phyloP scores from a whole-genome alignment of 1,140 invertebrate species.

The Agraylea sexmaculata region DNA sequence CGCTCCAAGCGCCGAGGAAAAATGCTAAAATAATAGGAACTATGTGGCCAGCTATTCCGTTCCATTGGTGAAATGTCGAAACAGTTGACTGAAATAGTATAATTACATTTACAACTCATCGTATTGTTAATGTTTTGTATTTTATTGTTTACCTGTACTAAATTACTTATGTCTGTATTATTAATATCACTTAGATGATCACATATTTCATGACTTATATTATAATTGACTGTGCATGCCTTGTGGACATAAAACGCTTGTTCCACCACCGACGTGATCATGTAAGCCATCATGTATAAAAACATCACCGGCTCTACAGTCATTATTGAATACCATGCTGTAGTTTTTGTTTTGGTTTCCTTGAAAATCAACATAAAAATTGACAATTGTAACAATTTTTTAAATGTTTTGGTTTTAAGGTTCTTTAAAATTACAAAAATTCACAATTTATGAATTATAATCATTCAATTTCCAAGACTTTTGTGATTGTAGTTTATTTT shows the following conservation, averaged over 20 bases:
- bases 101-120: not conserved
- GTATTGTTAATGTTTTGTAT: too few relatives aligned
- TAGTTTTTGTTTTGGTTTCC: too few relatives aligned
- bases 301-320: slow-evolving; percentile 67
- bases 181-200: slow-evolving; percentile 41
- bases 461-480: too few relatives aligned
- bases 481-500: too few relatives aligned
- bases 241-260: slow-evolving; percentile 62
- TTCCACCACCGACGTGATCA: slow-evolving; percentile 65
- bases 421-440: too few relatives aligned
- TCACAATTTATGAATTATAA: too few relatives aligned
- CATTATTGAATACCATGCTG: too few relatives aligned
- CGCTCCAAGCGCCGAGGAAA: slow-evolving; percentile 66
- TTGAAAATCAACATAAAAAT: too few relatives aligned
- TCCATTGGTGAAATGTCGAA: slow-evolving; percentile 61
- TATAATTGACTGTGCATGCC: slow-evolving; percentile 57
- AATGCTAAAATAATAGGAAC: slow-evolving; percentile 61
- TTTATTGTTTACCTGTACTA: slow-evolving; percentile 58
- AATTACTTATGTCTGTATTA: slow-evolving; percentile 42
- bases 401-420: too few relatives aligned
- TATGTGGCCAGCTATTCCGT: slow-evolving; percentile 54
- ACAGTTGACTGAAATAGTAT: slow-evolving; percentile 45
- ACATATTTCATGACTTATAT: slow-evolving; percentile 51
- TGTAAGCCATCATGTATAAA: slow-evolving; percentile 69
- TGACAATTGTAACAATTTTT: too few relatives aligned